Base-by-base conservation (phyloP, 2,888 invertebrate species). In the Nudaria mundana region DNA sequence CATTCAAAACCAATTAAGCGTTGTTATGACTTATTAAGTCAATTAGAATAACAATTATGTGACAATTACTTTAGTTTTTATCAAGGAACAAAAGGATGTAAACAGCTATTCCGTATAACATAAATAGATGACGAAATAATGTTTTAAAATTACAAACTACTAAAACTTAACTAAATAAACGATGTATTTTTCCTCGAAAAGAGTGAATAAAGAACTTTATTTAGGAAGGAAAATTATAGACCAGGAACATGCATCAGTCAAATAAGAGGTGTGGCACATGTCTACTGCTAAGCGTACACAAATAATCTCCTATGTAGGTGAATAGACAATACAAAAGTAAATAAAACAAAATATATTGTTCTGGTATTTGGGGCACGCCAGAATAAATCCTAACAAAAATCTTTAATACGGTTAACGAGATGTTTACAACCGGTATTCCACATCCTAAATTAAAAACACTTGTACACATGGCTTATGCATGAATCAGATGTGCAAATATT, bases 401-500 rank as follows among this genome's bases (percentile, higher is more conserved):
- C 45, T 46, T 28, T 41, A 37, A 56, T 57, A 52, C 57, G 56
- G 32, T 33, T 33, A 33, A 56, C 42, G 36, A 34, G 48, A 41
- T 50, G 48, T 49, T 37, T 45, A 38, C 38, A 39, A 48, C 48
- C 55, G 40, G 38, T 38, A 46, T 23, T 15, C 15, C 11, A 24
- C 24, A 32, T 33, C 15, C 10, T 15, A 33, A 14, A 33, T 15
- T 24, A 24, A 15, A 33, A 2, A 33, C 24, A 23, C 23, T 23
- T 14, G 24, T 33, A 23, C 22, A 33, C 23, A 32, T 32, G 31
- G 22, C 20, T 11, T 10, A 3, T 13, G 12, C 12, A 30, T 20
- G 20, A 8, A 20, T 30, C 20, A 42, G 5, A 12, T 30, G 30
- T 18, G 8, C 18, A 20, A 30, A 10, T 30, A 30, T 20, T 10